phyloP scores from a whole-genome alignment of 2,113 vertebrate species.

The Pseudorasbora parva region DNA sequence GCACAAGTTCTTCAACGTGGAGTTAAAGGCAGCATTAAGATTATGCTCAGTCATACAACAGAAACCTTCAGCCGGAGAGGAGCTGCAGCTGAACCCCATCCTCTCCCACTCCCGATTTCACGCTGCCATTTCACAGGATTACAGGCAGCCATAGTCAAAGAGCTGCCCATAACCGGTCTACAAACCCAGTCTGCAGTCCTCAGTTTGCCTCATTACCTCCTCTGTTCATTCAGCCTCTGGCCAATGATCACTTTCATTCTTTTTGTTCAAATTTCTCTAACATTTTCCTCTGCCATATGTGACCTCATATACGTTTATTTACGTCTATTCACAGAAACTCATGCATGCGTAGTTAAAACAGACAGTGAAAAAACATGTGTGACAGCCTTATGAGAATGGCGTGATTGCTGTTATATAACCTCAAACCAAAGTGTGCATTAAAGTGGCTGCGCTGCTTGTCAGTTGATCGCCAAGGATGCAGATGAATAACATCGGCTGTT shows the following conservation, averaged over 20 bases:
- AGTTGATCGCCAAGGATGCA: background rate
- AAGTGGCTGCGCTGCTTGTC: background rate
- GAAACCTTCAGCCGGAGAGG: background rate
- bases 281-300: background rate
- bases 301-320: background rate
- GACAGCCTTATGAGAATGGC: background rate
- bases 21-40: background rate
- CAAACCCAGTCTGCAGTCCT: constrained; percentile 2
- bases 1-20: background rate
- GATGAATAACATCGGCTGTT: background rate
- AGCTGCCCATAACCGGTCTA: constrained; percentile 22
- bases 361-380: constrained; percentile 1
- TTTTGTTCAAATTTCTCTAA: background rate
- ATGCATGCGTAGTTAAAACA: background rate
- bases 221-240: background rate
- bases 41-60: constrained; percentile 27
- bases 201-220: background rate
- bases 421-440: background rate
- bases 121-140: constrained; percentile 22
- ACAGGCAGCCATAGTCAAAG: background rate
- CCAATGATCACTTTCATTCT: constrained; percentile 8
- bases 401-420: constrained; percentile 3
- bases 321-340: background rate
- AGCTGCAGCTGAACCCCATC: background rate
- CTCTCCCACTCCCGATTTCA: background rate